Evolutionary conservation across 2,888 invertebrate species (phyloP).

Genomic region (Criorhina ranunculi): DNA sequence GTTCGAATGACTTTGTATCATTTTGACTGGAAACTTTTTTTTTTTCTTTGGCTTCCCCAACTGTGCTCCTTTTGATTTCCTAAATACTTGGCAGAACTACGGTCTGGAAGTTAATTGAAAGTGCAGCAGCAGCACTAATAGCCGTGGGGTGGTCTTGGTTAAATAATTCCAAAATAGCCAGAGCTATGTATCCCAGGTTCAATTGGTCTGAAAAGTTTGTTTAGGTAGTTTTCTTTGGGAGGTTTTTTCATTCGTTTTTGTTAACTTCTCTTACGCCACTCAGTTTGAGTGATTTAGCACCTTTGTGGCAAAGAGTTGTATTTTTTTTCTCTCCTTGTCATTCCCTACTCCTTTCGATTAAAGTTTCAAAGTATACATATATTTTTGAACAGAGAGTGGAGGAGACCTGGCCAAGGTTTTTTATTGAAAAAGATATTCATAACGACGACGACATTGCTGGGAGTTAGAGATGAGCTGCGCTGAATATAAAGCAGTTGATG

Average conservation of each 20-base stretch:
- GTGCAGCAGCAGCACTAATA: slow-evolving; percentile 5
- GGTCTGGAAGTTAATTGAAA: slow-evolving; percentile 63
- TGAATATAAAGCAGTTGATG: slow-evolving; percentile 39
- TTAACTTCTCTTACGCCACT: slow-evolving; percentile 16
- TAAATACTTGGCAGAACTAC: background rate
- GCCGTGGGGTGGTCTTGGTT: background rate
- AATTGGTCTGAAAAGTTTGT: slow-evolving; percentile 72
- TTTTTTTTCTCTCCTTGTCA: slow-evolving; percentile 8
- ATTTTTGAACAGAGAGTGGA: slow-evolving; percentile 29
- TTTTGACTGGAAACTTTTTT: slow-evolving; percentile 61
- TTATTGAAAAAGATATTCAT: slow-evolving; percentile 58
- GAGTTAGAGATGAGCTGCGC: slow-evolving; percentile 21
- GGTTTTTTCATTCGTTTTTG: background rate
- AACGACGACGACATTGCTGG: slow-evolving; percentile 9
- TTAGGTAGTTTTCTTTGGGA: slow-evolving; percentile 4
- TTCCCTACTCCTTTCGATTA: slow-evolving; percentile 38
- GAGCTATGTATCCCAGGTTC: slow-evolving; percentile 54
- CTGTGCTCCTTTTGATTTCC: background rate
- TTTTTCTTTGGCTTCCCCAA: slow-evolving; percentile 5
- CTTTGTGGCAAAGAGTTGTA: slow-evolving; percentile 36
- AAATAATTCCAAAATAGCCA: slow-evolving; percentile 55
- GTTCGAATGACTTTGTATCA: slow-evolving; percentile 72
- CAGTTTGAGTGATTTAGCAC: slow-evolving; percentile 71
- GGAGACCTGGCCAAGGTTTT: slow-evolving; percentile 5
- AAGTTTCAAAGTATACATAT: slow-evolving; percentile 51